Conservation (phyloP, 1,140 invertebrate genomes). For the Brachionus koreanus region DNA sequence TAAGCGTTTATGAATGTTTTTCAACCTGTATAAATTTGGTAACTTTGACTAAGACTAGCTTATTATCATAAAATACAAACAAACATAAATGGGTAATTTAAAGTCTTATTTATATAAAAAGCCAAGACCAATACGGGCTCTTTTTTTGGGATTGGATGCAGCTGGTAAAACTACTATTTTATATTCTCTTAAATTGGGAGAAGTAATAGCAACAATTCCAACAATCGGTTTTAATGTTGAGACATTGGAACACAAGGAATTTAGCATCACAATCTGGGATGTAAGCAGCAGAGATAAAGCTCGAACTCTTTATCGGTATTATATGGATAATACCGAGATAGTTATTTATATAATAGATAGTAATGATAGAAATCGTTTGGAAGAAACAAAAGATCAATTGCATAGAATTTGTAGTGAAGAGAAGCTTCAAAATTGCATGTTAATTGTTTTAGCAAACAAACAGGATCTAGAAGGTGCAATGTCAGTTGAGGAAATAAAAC, state of each 20-base stretch:
- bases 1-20: too few species aligned
- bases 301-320: constrained; percentile 53
- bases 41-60: too few species aligned
- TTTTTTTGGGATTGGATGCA: constrained; percentile 55
- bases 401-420: constrained; percentile 35
- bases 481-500: constrained; percentile 68
- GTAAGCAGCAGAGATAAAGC: constrained; percentile 58
- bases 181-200: constrained; percentile 95
- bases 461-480: constrained; percentile 7
- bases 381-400: constrained; percentile 52
- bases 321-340: constrained; percentile 54
- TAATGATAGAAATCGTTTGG: constrained; percentile 51
- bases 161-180: constrained; percentile 49
- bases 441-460: constrained; percentile 32
- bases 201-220: constrained; percentile 54
- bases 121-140: constrained; percentile 74
- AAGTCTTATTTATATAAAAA: constrained; percentile 64
- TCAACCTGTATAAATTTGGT: too few species aligned
- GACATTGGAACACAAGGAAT: constrained; percentile 65
- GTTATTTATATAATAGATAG: constrained; percentile 55
- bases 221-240: constrained; percentile 83
- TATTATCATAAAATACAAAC: too few species aligned
- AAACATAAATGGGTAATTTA: not conserved
- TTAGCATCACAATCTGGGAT: constrained; percentile 62
- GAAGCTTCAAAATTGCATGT: constrained; percentile 70